Evolutionary conservation across 1,140 invertebrate species (phyloP), one percentile per base, ranked within the genome.

Genomic region (Zaprionus ghesquierei): DNA sequence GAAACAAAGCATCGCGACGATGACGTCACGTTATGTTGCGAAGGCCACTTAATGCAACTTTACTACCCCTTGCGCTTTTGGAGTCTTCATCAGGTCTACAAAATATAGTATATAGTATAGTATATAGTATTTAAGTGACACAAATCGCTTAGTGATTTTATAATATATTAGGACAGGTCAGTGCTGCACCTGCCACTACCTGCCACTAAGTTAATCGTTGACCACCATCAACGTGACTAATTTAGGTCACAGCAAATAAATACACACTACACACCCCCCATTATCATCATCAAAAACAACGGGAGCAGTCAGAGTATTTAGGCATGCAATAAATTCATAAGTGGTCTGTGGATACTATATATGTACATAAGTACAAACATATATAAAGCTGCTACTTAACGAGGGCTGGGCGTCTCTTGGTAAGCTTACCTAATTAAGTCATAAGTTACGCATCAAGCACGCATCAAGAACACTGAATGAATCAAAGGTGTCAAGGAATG

Each of bases 341-440:
- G 46, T 25, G 20, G 46, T 50, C 23, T 50, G 35, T 38, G 5
- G 0, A 41, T 41, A 41, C 35, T 41, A 41, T 41, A 38, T 38
- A 44, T n/a, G 5, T 15, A 44, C n/a, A 46, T 15, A 46, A 3
- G 12, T 22, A 49, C 13, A 49, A 15, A 49, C 15, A 20, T 25
- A 51, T 46, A 55, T 56, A 68, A 63, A 63, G 46, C 49, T 59
- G 33, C 68, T 63, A 71, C 68, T 82, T 76, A 66, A 72, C 46
- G 31, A 23, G 59, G 64, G 66, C 51, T 71, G 49, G 44, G 72
- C 56, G 51, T 35, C 61, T 41, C 51, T 85, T 63, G 75, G 81
- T 85, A 75, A 50, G 38, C 65, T 87, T 51, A 35, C 62, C 75
- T 79, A 89, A 89, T 87, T 82, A 89, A 89, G 84, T 51, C 69